phyloP scores from a whole-genome alignment of 2,888 invertebrate genomes.

The Branchinecta sandiegonensis region DNA sequence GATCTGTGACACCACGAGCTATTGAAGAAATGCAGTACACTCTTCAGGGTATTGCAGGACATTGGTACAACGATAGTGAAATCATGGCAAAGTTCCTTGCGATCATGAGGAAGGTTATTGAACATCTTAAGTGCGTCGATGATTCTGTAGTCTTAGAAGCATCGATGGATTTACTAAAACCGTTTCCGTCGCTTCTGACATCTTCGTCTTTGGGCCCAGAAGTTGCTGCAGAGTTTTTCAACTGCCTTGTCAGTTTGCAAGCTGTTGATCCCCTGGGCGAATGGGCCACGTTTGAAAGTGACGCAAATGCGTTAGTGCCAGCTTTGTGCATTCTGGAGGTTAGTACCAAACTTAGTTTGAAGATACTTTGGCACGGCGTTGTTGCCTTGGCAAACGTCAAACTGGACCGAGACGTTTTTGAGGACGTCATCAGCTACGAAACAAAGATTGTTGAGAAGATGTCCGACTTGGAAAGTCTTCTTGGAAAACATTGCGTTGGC shows the following conservation, averaged over 20 bases:
- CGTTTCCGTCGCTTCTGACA: neutral
- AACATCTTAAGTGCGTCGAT: neutral
- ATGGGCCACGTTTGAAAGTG: too few relatives aligned
- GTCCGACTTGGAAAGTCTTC: too few relatives aligned
- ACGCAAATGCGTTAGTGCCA: too few relatives aligned
- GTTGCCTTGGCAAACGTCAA: too few relatives aligned
- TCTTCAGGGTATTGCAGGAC: neutral
- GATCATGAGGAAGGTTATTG: neutral
- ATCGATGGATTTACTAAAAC: neutral
- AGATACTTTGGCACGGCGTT: too few relatives aligned
- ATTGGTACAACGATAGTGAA: neutral
- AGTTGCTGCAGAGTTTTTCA: neutral
- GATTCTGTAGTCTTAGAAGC: neutral
- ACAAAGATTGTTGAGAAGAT: too few relatives aligned
- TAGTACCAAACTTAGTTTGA: too few relatives aligned
- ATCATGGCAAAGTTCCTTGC: neutral
- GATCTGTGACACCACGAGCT: neutral
- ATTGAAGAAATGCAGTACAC: neutral
- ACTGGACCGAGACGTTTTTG: too few relatives aligned
- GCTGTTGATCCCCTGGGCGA: neutral
- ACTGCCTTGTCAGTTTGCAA: neutral
- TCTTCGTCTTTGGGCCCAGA: neutral
- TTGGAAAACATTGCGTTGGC: neutral
- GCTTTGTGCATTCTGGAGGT: too few relatives aligned
- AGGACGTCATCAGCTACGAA: too few relatives aligned